Evolutionary conservation across 1,140 invertebrate species (phyloP).

Genomic region (Zaprionus inermis): DNA sequence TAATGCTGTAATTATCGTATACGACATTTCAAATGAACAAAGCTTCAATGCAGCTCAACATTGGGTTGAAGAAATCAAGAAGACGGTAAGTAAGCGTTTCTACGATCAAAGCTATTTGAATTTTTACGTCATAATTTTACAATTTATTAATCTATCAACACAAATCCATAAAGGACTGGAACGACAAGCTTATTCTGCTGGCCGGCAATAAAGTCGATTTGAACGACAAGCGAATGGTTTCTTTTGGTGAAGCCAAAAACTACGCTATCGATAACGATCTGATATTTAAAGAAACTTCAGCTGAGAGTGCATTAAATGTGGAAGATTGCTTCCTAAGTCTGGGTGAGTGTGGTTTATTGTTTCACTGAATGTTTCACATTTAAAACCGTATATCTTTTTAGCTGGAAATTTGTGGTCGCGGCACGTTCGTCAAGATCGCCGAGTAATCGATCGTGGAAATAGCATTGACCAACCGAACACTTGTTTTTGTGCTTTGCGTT

Average conservation of each 20-base stretch:
- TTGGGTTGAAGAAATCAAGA: constrained; percentile 33
- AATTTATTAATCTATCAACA: background rate
- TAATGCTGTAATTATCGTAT: constrained; percentile 47
- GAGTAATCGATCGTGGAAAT: background rate
- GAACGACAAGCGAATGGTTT: constrained; percentile 4
- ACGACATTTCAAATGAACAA: constrained; percentile 44
- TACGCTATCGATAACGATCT: constrained; percentile 31
- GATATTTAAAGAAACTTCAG: constrained; percentile 48
- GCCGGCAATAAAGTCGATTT: constrained; percentile 47
- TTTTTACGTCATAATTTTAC: background rate
- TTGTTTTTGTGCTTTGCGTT: background rate
- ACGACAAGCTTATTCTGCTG: constrained; percentile 30
- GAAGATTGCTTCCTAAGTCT: constrained; percentile 28
- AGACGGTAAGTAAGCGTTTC: constrained; percentile 4
- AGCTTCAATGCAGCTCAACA: constrained; percentile 32
- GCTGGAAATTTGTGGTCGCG: background rate
- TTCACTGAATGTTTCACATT: too few species aligned
- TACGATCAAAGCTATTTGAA: background rate
- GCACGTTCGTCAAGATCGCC: background rate
- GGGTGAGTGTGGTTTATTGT: constrained; percentile 15
- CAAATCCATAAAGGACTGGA: background rate
- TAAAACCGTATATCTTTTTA: background rate
- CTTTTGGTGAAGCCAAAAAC: constrained; percentile 18
- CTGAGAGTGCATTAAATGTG: constrained; percentile 27
- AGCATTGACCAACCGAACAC: background rate